Evolutionary conservation across 2,797 vertebrate species (phyloP).

Genomic region (Borostomias antarcticus): DNA sequence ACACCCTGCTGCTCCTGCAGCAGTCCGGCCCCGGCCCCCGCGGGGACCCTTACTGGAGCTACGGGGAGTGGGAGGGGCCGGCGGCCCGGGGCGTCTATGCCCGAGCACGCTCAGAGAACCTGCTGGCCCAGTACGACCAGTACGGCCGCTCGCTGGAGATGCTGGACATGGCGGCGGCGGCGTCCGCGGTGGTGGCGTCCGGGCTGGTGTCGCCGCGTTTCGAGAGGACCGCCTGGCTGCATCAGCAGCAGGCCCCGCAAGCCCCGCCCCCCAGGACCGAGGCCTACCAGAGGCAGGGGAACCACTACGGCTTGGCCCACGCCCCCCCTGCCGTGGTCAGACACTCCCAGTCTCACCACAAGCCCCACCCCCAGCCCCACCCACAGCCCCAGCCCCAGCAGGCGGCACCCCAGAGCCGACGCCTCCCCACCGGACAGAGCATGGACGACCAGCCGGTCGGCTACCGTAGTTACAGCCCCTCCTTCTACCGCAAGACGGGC

Average conservation of each 20-base stretch:
- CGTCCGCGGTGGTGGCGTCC: slow-evolving; percentile 65
- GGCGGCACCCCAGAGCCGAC: slow-evolving; percentile 58
- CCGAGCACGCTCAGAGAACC: slow-evolving; percentile 84
- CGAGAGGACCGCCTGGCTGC: slow-evolving; percentile 72
- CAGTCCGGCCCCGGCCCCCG: slow-evolving; percentile 73
- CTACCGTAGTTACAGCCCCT: slow-evolving; percentile 97
- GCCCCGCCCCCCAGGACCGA: slow-evolving; percentile 69
- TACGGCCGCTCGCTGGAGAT: slow-evolving; percentile 86
- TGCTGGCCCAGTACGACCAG: slow-evolving; percentile 75
- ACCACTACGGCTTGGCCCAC: slow-evolving; percentile 44
- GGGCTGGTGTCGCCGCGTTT: slow-evolving; percentile 74
- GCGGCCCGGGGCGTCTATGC: slow-evolving; percentile 57
- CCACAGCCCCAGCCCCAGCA: slow-evolving; percentile 55
- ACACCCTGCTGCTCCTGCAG: slow-evolving; percentile 87
- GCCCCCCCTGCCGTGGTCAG: slow-evolving; percentile 32
- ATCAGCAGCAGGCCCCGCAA: slow-evolving; percentile 68
- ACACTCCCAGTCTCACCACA: slow-evolving; percentile 55
- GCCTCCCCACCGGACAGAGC: slow-evolving; percentile 77
- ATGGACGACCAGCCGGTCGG: slow-evolving; percentile 87
- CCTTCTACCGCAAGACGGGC: slow-evolving; percentile 93
- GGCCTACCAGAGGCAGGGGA: slow-evolving; percentile 58
- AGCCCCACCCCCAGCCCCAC: slow-evolving; percentile 33
- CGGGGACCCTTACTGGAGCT: slow-evolving; percentile 67
- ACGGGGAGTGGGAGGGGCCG: slow-evolving; percentile 62
- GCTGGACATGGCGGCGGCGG: slow-evolving; percentile 79